Percentiles rank a stretch among this genome's conserved stretches.
Conservation (phyloP, 2,797 vertebrate genomes). For the Sitta carolinensis region DNA sequence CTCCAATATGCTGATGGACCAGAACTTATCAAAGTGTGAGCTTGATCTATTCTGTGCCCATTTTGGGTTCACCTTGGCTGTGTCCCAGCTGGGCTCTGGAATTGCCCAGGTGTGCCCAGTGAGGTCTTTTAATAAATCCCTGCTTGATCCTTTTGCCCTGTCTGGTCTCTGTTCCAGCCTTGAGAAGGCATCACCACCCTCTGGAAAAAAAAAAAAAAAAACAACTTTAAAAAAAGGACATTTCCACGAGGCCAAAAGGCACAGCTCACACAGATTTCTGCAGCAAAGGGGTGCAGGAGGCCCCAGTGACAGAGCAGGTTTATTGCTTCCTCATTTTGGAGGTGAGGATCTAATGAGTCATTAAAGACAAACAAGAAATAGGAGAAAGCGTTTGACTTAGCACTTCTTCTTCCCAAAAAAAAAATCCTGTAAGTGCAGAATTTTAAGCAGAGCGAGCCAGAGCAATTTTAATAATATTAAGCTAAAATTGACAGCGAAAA, state of each 20-base stretch:
- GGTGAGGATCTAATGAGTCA: conserved; percentile 70
- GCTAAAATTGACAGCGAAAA: background rate
- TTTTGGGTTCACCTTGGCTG: too few relatives aligned
- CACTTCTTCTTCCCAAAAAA: background rate
- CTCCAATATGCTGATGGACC: too few relatives aligned
- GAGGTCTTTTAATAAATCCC: too few relatives aligned
- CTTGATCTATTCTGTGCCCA: too few relatives aligned
- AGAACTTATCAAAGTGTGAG: too few relatives aligned
- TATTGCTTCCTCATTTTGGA: conserved; percentile 32
- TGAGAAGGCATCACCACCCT: background rate
- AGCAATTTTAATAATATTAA: conserved; percentile 44
- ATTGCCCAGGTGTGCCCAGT: too few relatives aligned
- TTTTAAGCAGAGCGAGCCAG: conserved; percentile 19
- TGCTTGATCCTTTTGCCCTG: too few relatives aligned
- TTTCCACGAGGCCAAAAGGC: background rate
- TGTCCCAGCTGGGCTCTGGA: too few relatives aligned
- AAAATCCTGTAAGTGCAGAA: background rate
- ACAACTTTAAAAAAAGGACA: background rate
- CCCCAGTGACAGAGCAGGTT: background rate
- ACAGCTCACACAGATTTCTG: accelerated
- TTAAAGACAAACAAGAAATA: conserved; percentile 27
- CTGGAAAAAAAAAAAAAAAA: background rate
- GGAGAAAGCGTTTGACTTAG: conserved; percentile 47
- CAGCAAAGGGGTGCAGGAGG: accelerated
- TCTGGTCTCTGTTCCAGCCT: too few relatives aligned